A percentile compares a stretch with the other conserved stretches of the same genome.
phyloP scores from a whole-genome alignment of 1,140 invertebrate species.

The Hyles vespertilio region DNA sequence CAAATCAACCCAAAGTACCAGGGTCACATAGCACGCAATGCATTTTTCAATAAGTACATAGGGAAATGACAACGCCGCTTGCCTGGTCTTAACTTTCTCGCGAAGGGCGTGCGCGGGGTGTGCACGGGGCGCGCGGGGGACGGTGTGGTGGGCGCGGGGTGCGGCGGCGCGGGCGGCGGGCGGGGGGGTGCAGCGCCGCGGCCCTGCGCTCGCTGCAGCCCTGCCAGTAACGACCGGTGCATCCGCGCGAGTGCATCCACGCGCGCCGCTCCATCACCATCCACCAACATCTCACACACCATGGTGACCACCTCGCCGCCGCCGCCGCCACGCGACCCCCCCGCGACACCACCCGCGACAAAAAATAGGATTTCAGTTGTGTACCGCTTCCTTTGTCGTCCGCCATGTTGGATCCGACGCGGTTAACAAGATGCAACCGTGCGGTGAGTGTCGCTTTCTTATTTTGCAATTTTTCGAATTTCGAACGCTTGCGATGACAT shows the following conservation, averaged over 20 bases:
- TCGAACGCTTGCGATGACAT: constrained; percentile 2
- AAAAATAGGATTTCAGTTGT: constrained; percentile 23
- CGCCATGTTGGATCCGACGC: constrained; percentile 45
- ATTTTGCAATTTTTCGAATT: constrained; percentile 6
- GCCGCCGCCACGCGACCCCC: too few relatives aligned
- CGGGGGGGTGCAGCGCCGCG: constrained; percentile 22
- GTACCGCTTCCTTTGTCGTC: constrained; percentile 33
- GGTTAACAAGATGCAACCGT: constrained; percentile 8
- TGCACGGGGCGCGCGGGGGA: not conserved
- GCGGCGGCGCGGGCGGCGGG: constrained; percentile 1
- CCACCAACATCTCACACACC: not conserved
- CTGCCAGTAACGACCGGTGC: constrained; percentile 54
- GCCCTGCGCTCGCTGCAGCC: constrained; percentile 34
- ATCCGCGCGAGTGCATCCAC: constrained; percentile 44
- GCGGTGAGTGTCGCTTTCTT: constrained; percentile 46
- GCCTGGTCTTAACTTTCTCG: constrained; percentile 9
- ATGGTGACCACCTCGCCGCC: too few relatives aligned
- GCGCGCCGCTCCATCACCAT: constrained; percentile 11
- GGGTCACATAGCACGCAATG: too few relatives aligned
- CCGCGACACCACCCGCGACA: too few relatives aligned
- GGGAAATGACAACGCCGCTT: not conserved
- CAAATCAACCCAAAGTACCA: too few relatives aligned
- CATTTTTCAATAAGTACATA: constrained; percentile 4
- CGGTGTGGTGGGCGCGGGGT: not conserved
- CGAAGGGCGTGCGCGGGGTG: not conserved